Conservation (phyloP, 2,888 invertebrate genomes). For the Sphinx pinastri region DNA sequence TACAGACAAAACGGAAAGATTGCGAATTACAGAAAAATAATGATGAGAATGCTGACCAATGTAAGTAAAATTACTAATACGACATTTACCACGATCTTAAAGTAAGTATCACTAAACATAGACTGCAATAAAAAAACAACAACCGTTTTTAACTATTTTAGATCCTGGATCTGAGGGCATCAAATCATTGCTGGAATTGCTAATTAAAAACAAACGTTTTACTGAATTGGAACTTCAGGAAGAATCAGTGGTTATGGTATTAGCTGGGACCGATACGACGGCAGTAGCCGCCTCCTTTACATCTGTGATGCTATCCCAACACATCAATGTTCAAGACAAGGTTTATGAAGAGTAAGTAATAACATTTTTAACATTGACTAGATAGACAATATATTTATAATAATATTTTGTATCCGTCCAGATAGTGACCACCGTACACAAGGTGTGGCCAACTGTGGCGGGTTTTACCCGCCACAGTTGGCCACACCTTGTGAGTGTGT, state of each 20-base stretch:
- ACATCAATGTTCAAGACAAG: conserved; percentile 53
- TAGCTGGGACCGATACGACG: conserved; percentile 62
- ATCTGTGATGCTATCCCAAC: conserved; percentile 47
- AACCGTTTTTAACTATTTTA: neutral
- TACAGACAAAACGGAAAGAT: conserved; percentile 11
- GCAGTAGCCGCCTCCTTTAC: conserved; percentile 53
- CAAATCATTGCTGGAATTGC: conserved; percentile 52
- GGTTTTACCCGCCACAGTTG: no score
- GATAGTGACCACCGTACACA: no score
- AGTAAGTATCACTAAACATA: no score
- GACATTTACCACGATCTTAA: no score
- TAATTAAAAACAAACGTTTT: conserved; percentile 48
- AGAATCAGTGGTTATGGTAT: conserved; percentile 52
- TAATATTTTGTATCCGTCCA: no score
- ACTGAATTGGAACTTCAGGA: conserved; percentile 53
- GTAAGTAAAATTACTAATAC: neutral
- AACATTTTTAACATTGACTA: neutral
- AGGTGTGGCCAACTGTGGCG: no score
- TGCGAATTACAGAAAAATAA: neutral
- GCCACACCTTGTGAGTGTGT: no score
- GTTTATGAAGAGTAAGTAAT: conserved; percentile 53
- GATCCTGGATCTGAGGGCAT: neutral
- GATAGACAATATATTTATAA: no score
- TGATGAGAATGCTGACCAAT: neutral
- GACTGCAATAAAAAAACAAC: no score